Evolutionary conservation across 2,888 invertebrate species (phyloP), one percentile per base, ranked within the genome.

Genomic region (Hecatera dysodea): DNA sequence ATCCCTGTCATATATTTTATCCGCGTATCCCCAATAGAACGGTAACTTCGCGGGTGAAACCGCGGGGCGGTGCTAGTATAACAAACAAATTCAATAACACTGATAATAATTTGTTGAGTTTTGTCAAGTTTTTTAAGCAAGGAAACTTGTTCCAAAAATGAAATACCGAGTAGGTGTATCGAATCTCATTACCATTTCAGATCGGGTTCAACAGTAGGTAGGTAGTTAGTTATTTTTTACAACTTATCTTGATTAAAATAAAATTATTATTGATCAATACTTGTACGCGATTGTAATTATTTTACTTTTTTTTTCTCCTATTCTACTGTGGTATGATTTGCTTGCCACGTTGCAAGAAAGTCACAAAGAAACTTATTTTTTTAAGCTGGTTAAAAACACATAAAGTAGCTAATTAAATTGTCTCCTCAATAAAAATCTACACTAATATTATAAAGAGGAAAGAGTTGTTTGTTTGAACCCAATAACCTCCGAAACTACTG

Each of bases 131-230:
- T 46, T 55, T 24, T 24, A n/a, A 12, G 11, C 4, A 59, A 33
- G 39, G 55, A 64, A 72, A 55, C n/a, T 0, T 12, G 57, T 44
- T 55, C 33, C 3, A 42, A 65, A 59, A 44, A 48, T 19, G 36
- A 39, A 29, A 46, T 57, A 33, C 22, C 0, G 33, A 64, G 57
- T 64, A 17, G 36, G 19, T 55, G 59, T 53, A 15, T 15, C 11
- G 24, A 17, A 42, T 8, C n/a, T 56, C 12, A 52, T 44, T 27
- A 66, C 15, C 22, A 59, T 52, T 46, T 39, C 4, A 15, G 53
- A 68, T 36, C 53, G 46, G 19, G 53, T 36, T 55, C 9, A 1
- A 11, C n/a, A n/a, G n/a, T 36, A 27, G 9, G 29, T 33, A 27
- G 17, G 44, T 33, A 11, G 2, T 39, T 15, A 33, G 1, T 33